phyloP scores from a whole-genome alignment of 1,140 invertebrate species.

The Penaeus vannamei region DNA sequence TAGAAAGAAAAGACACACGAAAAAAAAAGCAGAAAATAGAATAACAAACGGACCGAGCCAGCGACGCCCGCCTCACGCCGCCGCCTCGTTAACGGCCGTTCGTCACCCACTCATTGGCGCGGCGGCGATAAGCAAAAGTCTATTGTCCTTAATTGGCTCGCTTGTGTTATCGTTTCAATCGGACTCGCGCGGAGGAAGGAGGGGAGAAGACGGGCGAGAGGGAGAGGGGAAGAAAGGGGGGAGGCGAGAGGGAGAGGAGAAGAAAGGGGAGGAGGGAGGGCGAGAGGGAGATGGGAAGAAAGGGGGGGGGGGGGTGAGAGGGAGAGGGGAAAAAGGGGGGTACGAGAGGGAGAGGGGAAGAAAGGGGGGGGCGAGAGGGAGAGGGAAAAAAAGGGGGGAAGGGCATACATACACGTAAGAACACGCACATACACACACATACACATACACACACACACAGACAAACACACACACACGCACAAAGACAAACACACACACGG shows the following conservation, averaged over 20 bases:
- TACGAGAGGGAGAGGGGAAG: neutral
- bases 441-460: neutral
- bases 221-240: neutral
- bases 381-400: neutral
- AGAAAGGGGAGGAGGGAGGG: neutral
- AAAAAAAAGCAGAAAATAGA: too few species aligned
- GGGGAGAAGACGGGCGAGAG: neutral
- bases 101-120: too few species aligned
- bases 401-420: neutral
- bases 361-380: neutral
- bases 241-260: neutral
- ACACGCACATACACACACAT: neutral
- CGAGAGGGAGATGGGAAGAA: neutral
- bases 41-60: too few species aligned
- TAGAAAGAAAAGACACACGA: too few species aligned
- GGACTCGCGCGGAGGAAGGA: too few species aligned
- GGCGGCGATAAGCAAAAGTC: too few species aligned
- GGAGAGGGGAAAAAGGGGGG: too few species aligned
- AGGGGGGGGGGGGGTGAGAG: neutral
- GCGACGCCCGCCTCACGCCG: too few species aligned
- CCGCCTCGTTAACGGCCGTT: too few species aligned
- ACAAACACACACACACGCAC: neutral
- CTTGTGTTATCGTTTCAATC: too few species aligned
- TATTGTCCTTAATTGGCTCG: too few species aligned
- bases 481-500: neutral